Percentiles rank a stretch among this genome's conserved stretches.
phyloP scores from a whole-genome alignment of 2,888 invertebrate genomes.

The Parelbella ahira region DNA sequence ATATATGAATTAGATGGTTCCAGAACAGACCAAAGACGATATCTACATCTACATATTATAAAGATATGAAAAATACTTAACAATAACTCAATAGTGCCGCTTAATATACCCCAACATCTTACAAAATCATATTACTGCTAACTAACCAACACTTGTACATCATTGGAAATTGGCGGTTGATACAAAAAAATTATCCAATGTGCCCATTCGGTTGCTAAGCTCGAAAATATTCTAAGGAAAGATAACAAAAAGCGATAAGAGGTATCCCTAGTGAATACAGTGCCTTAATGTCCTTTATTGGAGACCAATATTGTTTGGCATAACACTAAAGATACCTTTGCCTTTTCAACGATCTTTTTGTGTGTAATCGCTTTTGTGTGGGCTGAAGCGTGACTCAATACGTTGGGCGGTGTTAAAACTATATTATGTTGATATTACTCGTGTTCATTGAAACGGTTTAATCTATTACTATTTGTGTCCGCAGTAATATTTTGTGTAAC shows the following conservation, averaged over 20 bases:
- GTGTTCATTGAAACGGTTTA: no score
- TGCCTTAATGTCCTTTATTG: constrained; percentile 18
- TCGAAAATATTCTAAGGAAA: constrained; percentile 19
- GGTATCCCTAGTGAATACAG: constrained; percentile 18
- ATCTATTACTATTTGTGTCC: no score
- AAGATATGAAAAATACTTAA: no score
- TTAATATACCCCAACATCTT: no score
- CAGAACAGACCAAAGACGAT: no score
- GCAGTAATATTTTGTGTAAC: no score
- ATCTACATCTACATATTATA: no score
- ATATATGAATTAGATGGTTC: no score
- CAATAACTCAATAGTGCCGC: no score
- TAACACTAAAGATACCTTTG: constrained; percentile 20
- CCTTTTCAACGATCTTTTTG: constrained; percentile 12
- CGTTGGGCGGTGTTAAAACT: neutral
- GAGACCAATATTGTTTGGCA: constrained; percentile 24
- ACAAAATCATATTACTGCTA: no score
- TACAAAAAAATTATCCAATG: constrained; percentile 2
- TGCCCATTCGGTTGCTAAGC: constrained; percentile 15
- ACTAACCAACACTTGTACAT: no score
- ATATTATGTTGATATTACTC: neutral
- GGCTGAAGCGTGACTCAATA: constrained; percentile 3
- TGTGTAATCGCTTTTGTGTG: constrained; percentile 19
- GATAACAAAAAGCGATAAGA: constrained; percentile 12
- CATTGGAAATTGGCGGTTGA: no score